Evolutionary conservation across 2,113 vertebrate genomes (phyloP).

Genomic region (Megaleporinus macrocephalus): DNA sequence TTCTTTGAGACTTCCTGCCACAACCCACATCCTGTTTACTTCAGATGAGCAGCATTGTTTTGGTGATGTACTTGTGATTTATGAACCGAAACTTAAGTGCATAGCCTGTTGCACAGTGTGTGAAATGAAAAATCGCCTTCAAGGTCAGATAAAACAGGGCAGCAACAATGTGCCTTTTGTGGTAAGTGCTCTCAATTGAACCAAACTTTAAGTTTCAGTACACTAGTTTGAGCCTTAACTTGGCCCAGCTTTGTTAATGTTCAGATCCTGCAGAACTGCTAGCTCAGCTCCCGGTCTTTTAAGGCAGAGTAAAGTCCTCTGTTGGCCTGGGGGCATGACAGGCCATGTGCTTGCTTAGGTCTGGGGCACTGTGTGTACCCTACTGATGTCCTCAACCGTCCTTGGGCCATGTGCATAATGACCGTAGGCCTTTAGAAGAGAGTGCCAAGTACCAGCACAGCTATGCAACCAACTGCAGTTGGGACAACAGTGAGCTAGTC

Average conservation of each 20-base stretch:
- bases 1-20: neutral
- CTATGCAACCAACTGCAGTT: neutral
- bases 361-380: neutral
- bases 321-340: neutral
- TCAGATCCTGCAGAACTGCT: conserved; percentile 16
- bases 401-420: neutral
- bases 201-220: no score
- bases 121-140: neutral
- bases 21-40: conserved; percentile 21
- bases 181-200: neutral
- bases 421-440: neutral
- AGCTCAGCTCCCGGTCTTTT: neutral
- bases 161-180: neutral
- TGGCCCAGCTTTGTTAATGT: neutral
- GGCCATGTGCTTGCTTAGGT: neutral
- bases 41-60: neutral
- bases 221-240: neutral
- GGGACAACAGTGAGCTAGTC: neutral
- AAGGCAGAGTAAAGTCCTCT: conserved; percentile 6
- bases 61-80: no score
- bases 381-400: neutral
- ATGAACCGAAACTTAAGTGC: neutral
- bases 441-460: neutral
- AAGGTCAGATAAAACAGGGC: no score
- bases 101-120: no score